Conservation (phyloP, 2,113 vertebrate species). For the Tragelaphus scriptus region DNA sequence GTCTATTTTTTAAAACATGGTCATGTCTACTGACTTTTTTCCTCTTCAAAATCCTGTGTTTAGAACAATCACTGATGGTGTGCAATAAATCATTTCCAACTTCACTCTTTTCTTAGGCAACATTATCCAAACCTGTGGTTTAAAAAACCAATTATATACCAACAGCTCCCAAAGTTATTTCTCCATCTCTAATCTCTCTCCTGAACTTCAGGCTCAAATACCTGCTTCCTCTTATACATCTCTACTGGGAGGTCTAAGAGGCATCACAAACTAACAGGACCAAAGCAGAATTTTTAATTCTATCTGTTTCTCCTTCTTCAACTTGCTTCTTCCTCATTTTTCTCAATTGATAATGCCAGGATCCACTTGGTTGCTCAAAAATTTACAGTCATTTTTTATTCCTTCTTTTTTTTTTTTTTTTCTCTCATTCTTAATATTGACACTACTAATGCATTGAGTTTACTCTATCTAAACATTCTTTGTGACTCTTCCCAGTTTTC, state of each 20-base stretch:
- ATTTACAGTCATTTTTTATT: not conserved
- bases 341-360: not conserved
- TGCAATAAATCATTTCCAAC: not conserved
- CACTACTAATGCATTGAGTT: not conserved
- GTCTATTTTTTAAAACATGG: conserved; percentile 2
- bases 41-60: not conserved
- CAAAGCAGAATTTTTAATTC: not conserved
- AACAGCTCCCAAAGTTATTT: not conserved
- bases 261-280: not conserved
- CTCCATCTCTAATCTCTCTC: not conserved
- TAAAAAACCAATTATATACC: not conserved
- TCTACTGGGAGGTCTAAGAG: not conserved
- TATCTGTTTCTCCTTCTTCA: not conserved
- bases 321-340: not conserved
- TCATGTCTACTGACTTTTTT: conserved; percentile 11
- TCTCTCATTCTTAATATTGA: not conserved
- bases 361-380: not conserved
- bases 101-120: not conserved
- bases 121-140: not conserved
- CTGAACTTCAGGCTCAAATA: not conserved
- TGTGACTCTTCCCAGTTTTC: not conserved
- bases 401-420: not conserved
- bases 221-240: not conserved
- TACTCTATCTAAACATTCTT: not conserved
- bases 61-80: not conserved